Conservation (phyloP, 2,888 invertebrate species). For the Nasonovia ribisnigri region DNA sequence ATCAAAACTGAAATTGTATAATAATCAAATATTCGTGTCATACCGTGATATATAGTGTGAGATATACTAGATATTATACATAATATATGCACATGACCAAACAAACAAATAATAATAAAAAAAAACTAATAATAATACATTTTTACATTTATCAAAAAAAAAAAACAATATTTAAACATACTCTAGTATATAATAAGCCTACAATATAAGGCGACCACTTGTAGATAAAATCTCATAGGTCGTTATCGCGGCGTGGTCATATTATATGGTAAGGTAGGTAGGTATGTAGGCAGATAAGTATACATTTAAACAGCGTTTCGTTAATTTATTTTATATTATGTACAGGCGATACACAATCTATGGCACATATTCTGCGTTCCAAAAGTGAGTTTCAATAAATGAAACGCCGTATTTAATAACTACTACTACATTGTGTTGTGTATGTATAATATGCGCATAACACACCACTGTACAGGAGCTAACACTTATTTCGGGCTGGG, state of each 20-base stretch:
- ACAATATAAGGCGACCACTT: neutral
- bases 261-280: neutral
- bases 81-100: conserved; percentile 20
- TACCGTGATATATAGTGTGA: neutral
- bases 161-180: conserved; percentile 22
- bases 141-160: conserved; percentile 2
- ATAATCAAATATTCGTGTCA: conserved; percentile 23
- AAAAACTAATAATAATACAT: conserved; percentile 34
- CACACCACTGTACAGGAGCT: neutral
- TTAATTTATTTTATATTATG: neutral
- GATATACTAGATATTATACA: conserved; percentile 11
- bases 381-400: neutral
- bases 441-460: neutral
- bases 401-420: neutral
- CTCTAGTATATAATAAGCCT: neutral
- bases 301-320: neutral
- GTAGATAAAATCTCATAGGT: neutral
- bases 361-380: conserved; percentile 16
- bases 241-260: conserved; percentile 14
- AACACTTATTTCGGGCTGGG: neutral
- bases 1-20: conserved; percentile 13
- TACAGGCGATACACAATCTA: neutral
- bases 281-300: neutral
- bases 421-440: neutral
- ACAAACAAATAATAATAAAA: conserved; percentile 34